phyloP scores from a whole-genome alignment of 2,113 vertebrate genomes.

The Nanorana parkeri region DNA sequence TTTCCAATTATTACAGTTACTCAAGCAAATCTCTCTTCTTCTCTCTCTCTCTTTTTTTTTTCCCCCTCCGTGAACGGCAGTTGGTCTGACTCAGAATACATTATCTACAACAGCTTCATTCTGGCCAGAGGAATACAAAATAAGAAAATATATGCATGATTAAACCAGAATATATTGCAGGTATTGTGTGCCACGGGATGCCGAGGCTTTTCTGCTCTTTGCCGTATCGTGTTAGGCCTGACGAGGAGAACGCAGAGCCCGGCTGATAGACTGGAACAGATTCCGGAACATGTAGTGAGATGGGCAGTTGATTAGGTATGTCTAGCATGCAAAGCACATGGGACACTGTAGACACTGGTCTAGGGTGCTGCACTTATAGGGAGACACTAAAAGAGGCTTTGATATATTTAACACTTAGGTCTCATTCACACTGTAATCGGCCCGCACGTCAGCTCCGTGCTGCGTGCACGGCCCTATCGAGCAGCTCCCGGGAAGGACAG shows the following conservation, averaged over 20 bases:
- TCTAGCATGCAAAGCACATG: no score
- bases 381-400: no score
- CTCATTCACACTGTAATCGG: no score
- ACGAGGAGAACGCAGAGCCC: conserved; percentile 1
- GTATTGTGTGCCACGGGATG: conserved; percentile 69
- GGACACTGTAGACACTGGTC: no score
- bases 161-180: conserved; percentile 85
- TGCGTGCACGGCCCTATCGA: no score
- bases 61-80: conserved; percentile 83
- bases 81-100: conserved; percentile 95
- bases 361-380: no score
- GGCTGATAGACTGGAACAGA: no score
- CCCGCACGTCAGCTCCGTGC: no score
- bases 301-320: no score
- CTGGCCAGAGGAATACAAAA: conserved; percentile 77
- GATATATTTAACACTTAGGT: no score
- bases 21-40: conserved; percentile 86
- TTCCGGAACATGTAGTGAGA: no score
- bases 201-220: neutral
- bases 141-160: conserved; percentile 85
- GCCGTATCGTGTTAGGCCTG: conserved; percentile 10
- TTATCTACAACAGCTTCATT: conserved; percentile 93
- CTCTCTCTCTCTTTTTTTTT: conserved; percentile 66
- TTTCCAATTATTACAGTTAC: conserved; percentile 99
- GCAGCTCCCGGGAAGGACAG: no score